Conservation (phyloP, 2,113 vertebrate genomes). For the Odocoileus hemionus region DNA sequence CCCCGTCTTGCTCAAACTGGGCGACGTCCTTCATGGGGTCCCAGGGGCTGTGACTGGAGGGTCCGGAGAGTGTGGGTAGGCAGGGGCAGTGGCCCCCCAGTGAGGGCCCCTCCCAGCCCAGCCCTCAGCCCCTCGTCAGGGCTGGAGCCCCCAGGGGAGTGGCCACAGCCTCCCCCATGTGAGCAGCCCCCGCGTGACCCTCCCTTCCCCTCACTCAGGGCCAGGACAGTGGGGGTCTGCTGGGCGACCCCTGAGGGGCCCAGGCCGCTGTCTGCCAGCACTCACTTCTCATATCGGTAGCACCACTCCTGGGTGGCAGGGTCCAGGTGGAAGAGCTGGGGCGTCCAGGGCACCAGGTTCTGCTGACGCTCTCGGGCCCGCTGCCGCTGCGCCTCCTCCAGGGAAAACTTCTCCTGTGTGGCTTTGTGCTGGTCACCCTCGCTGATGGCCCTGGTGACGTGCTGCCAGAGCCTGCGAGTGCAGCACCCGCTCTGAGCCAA, state of each 20-base stretch:
- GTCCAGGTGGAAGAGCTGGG: conserved; percentile 87
- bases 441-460: conserved; percentile 91
- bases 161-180: fast-evolving
- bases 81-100: neutral
- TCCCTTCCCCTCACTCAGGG: fast-evolving
- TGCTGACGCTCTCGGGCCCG: conserved; percentile 85
- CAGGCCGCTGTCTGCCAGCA: fast-evolving
- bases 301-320: conserved; percentile 85
- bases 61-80: neutral
- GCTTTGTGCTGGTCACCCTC: conserved; percentile 91
- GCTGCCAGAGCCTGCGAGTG: conserved; percentile 89
- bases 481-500: conserved; percentile 75
- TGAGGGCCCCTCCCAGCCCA: neutral
- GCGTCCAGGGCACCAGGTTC: conserved; percentile 78
- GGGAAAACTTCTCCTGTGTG: conserved; percentile 91
- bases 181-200: fast-evolving
- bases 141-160: neutral
- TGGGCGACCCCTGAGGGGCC: fast-evolving
- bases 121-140: neutral
- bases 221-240: neutral
- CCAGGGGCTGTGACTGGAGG: conserved; percentile 88
- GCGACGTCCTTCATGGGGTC: conserved; percentile 86
- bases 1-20: conserved; percentile 92
- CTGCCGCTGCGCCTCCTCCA: conserved; percentile 94
- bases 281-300: conserved; percentile 92